Conservation (phyloP, 2,888 invertebrate species). For the Blastobasis adustella region DNA sequence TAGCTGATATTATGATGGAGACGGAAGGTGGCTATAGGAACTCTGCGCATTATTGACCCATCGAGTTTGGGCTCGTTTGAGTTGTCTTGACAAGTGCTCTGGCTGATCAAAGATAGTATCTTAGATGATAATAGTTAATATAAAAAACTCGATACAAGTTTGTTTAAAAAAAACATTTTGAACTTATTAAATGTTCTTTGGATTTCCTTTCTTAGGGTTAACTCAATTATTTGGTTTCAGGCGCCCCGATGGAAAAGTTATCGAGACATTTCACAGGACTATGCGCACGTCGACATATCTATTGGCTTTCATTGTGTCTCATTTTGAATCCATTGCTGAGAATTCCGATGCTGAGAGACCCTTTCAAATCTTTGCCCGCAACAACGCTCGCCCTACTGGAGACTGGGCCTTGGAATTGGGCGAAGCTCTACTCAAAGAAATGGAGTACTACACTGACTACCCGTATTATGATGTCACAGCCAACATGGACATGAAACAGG, state of each 20-base stretch:
- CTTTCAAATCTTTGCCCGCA: slow-evolving; percentile 58
- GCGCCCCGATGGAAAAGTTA: slow-evolving; percentile 27
- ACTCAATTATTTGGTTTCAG: slow-evolving; percentile 16
- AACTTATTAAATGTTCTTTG: no score
- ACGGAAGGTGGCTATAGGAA: no score
- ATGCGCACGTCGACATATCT: slow-evolving; percentile 87
- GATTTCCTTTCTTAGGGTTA: no score
- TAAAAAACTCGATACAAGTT: no score
- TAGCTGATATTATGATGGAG: no score
- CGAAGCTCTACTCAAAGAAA: slow-evolving; percentile 51
- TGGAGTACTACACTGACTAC: slow-evolving; percentile 75
- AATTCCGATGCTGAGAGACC: slow-evolving; percentile 32
- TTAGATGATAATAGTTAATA: no score
- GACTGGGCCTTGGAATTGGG: slow-evolving; percentile 62
- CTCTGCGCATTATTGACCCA: no score
- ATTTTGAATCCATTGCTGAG: slow-evolving; percentile 62
- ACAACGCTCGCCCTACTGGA: slow-evolving; percentile 51
- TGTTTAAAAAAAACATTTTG: no score
- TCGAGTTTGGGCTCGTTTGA: no score
- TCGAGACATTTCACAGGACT: slow-evolving; percentile 70
- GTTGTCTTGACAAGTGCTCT: no score
- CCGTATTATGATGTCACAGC: slow-evolving; percentile 67
- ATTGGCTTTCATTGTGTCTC: slow-evolving; percentile 89
- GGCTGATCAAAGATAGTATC: no score
- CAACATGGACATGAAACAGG: slow-evolving; percentile 77